Conservation (phyloP, 2,797 vertebrate genomes). For the Netta rufina region DNA sequence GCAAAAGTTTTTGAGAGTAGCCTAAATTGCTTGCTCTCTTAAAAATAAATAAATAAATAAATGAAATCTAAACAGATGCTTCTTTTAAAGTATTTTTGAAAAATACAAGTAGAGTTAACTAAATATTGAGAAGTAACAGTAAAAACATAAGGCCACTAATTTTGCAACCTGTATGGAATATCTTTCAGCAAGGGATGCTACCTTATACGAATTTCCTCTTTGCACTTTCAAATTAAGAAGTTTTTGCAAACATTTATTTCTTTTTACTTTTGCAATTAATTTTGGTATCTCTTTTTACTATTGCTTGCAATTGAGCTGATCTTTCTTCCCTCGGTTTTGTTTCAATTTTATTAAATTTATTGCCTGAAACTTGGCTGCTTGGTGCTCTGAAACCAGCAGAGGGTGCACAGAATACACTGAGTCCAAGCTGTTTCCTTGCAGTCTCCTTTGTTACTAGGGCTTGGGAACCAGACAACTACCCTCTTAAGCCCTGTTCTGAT, state of each 20-base stretch:
- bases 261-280: background rate
- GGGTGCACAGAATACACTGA: background rate
- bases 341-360: background rate
- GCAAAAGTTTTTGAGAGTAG: background rate
- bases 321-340: background rate
- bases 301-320: background rate
- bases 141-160: background rate
- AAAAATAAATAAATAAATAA: background rate
- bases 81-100: background rate
- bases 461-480: background rate
- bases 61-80: background rate
- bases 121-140: background rate
- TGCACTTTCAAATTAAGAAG: background rate
- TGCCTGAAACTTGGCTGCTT: background rate
- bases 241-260: background rate
- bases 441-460: fast-evolving
- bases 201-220: background rate
- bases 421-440: background rate
- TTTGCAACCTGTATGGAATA: background rate
- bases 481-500: background rate
- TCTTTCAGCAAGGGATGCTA: background rate
- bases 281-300: background rate
- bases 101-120: background rate
- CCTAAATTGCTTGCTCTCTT: background rate
- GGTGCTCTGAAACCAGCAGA: slow-evolving; percentile 47